Percentiles rank a stretch among this genome's conserved stretches.
These are phyloP conservation scores for Bungarus multicinctus DNA, from an alignment of 2,113 vertebrate species.

Conservation along the genomic window DNA sequence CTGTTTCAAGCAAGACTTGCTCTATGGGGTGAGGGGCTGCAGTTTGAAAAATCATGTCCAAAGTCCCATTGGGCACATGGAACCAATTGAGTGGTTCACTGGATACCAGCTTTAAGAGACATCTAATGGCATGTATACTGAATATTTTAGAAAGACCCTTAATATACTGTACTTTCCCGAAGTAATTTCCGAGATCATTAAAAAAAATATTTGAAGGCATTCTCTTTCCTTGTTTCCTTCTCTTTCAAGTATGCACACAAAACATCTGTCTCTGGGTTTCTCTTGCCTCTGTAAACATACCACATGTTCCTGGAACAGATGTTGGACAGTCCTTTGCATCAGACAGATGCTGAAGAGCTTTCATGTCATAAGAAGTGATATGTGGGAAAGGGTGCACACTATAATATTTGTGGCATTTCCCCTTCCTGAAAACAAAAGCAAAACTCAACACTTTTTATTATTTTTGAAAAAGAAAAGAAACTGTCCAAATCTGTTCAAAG, in stretches of 20 bases:
- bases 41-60: background rate
- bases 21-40: background rate
- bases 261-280: conserved; percentile 15
- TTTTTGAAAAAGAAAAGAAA: background rate
- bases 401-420: conserved; percentile 29
- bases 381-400: conserved; percentile 9
- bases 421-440: conserved; percentile 16
- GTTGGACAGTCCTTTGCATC: background rate
- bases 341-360: conserved; percentile 28
- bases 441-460: conserved; percentile 19
- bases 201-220: conserved; percentile 21
- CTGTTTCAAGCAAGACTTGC: background rate
- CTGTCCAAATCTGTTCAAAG: background rate
- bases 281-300: background rate
- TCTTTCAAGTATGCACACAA: conserved; percentile 9
- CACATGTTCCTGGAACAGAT: conserved; percentile 13
- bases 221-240: background rate
- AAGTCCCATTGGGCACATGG: background rate
- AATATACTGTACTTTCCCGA: conserved; percentile 1
- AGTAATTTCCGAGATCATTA: conserved; percentile 25
- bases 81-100: background rate
- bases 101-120: background rate
- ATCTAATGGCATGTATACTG: background rate
- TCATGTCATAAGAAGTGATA: conserved; percentile 8
- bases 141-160: background rate